Evolutionary conservation across 1,140 invertebrate genomes (phyloP).

Genomic region (Orchestia grillus): DNA sequence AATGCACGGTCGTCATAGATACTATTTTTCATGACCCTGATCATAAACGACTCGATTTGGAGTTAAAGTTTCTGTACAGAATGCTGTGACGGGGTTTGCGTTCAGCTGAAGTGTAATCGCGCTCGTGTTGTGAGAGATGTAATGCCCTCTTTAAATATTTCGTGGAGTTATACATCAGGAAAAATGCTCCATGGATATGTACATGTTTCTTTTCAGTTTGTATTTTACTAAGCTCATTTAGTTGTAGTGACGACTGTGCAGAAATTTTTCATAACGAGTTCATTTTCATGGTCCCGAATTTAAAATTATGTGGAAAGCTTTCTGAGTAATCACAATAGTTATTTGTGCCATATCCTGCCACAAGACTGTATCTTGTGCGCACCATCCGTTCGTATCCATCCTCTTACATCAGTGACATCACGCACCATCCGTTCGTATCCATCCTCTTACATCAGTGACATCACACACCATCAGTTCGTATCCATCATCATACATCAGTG

Average conservation of each 20-base stretch:
- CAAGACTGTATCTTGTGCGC: too few species aligned
- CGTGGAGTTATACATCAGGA: too few species aligned
- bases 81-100: background rate
- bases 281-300: background rate
- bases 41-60: background rate
- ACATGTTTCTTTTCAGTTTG: background rate
- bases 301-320: background rate
- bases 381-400: too few species aligned
- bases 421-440: too few species aligned
- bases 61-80: background rate
- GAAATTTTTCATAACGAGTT: background rate
- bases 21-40: background rate
- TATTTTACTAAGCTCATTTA: background rate
- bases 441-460: too few species aligned
- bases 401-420: too few species aligned
- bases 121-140: too few species aligned
- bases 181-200: background rate
- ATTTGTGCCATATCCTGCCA: too few species aligned
- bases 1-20: background rate
- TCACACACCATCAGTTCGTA: too few species aligned
- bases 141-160: too few species aligned
- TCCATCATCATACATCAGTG: too few species aligned
- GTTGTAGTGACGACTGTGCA: background rate
- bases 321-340: background rate
- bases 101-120: background rate